A percentile compares a stretch with the other conserved stretches of the same genome.
Evolutionary conservation across 2,888 invertebrate species (phyloP).

Genomic region (Physocephala rufipes): DNA sequence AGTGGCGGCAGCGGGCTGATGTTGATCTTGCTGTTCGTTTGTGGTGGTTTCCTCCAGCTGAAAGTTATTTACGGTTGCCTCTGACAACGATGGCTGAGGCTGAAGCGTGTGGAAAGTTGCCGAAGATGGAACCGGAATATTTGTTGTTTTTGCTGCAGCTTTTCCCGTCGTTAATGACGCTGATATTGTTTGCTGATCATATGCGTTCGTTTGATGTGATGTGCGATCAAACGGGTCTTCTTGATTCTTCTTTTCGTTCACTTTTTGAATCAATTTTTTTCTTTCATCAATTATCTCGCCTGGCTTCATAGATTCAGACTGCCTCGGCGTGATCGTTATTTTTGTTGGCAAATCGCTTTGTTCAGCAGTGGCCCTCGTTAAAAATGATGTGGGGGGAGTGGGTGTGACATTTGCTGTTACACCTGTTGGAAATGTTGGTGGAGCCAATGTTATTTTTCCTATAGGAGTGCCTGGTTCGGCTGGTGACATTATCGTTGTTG

Average conservation of each 20-base stretch:
- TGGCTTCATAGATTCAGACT: not conserved
- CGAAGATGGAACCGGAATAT: not conserved
- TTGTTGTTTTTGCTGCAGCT: constrained; percentile 24
- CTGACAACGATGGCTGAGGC: constrained; percentile 22
- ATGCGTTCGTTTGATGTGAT: not conserved
- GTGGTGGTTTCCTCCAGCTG: constrained; percentile 47
- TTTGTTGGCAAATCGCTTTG: not conserved
- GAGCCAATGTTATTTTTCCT: constrained; percentile 2
- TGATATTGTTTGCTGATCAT: not conserved
- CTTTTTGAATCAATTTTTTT: not conserved
- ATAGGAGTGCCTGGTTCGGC: constrained; percentile 11
- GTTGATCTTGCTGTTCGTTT: constrained; percentile 34
- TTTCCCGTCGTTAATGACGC: not conserved
- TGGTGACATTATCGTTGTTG: constrained; percentile 31
- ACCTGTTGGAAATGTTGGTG: not conserved
- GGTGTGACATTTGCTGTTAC: not conserved
- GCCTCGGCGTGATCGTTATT: not conserved
- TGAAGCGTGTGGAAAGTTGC: constrained; percentile 20
- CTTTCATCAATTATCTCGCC: not conserved
- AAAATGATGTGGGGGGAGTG: not conserved
- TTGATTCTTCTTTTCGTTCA: constrained; percentile 30
- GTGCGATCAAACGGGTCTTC: constrained; percentile 33
- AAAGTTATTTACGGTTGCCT: constrained; percentile 30
- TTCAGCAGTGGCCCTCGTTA: not conserved
- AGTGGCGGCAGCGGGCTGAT: constrained; percentile 4